Evolutionary conservation across 2,888 invertebrate genomes (phyloP).

Genomic region (Stenurella melanura): DNA sequence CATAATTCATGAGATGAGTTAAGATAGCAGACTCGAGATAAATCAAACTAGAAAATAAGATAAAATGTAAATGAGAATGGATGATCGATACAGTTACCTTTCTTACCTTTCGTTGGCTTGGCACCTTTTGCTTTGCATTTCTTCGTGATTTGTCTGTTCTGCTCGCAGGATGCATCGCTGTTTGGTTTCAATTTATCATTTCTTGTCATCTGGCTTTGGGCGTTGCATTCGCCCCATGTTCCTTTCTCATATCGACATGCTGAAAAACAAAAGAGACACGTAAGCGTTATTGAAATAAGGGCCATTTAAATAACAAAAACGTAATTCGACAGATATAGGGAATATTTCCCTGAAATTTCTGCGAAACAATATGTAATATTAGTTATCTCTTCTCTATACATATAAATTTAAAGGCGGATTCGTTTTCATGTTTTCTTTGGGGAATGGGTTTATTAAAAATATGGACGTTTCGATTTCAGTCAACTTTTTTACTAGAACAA

Average conservation of each 20-base stretch:
- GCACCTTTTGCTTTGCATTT: constrained; percentile 87
- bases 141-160: constrained; percentile 88
- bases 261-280: constrained; percentile 69
- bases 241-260: constrained; percentile 94
- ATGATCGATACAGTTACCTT: constrained; percentile 62
- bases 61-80: constrained; percentile 29
- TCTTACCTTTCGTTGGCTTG: constrained; percentile 80
- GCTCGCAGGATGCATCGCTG: constrained; percentile 89
- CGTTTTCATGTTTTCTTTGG: no score
- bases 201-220: constrained; percentile 87
- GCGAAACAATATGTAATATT: no score
- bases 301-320: background rate
- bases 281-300: constrained; percentile 3
- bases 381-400: no score
- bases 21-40: constrained; percentile 28
- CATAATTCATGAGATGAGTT: constrained; percentile 28
- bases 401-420: no score
- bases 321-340: background rate
- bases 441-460: no score
- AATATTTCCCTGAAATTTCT: no score
- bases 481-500: no score
- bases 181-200: constrained; percentile 88
- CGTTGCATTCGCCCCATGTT: constrained; percentile 88
- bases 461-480: no score
- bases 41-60: constrained; percentile 28